A percentile compares a stretch with the other conserved stretches of the same genome.
These are phyloP conservation scores for Alfaro cultratus DNA, from an alignment of 2,797 vertebrate genomes.

Conservation along the genomic window DNA sequence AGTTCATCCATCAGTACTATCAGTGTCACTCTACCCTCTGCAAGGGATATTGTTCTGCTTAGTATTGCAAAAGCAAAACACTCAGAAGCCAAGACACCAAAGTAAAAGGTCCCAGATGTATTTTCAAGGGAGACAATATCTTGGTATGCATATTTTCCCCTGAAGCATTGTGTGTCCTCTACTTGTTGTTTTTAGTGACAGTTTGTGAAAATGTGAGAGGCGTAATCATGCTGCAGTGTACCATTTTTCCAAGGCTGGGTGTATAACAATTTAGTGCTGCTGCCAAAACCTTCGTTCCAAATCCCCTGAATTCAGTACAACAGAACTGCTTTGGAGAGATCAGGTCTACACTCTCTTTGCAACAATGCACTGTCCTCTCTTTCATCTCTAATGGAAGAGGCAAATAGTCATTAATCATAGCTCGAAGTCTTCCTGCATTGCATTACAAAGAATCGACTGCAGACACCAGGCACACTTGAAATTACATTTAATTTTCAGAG, in stretches of 20 bases:
- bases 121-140: slow-evolving; percentile 79
- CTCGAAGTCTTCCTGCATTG: slow-evolving; percentile 45
- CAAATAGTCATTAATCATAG: slow-evolving; percentile 73
- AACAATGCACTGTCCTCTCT: slow-evolving; percentile 47
- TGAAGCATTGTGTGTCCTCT: slow-evolving; percentile 71
- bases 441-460: slow-evolving; percentile 39
- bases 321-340: slow-evolving; percentile 53
- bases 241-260: slow-evolving; percentile 60
- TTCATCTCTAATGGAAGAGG: slow-evolving; percentile 55
- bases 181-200: slow-evolving; percentile 76
- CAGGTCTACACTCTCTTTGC: slow-evolving; percentile 38
- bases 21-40: slow-evolving; percentile 68
- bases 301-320: slow-evolving; percentile 58
- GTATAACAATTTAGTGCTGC: slow-evolving; percentile 62
- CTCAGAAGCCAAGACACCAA: slow-evolving; percentile 62
- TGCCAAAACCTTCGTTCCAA: slow-evolving; percentile 60
- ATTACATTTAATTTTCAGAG: slow-evolving; percentile 51
- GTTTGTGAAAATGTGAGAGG: slow-evolving; percentile 74
- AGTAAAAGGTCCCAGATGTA: slow-evolving; percentile 65
- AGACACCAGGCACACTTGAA: slow-evolving; percentile 54
- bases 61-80: slow-evolving; percentile 53
- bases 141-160: slow-evolving; percentile 75
- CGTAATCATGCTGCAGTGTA: slow-evolving; percentile 72
- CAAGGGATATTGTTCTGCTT: slow-evolving; percentile 53
- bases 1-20: slow-evolving; percentile 56